These are phyloP conservation scores for Perca flavescens DNA, from an alignment of 2,113 vertebrate genomes.

Conservation along the genomic window DNA sequence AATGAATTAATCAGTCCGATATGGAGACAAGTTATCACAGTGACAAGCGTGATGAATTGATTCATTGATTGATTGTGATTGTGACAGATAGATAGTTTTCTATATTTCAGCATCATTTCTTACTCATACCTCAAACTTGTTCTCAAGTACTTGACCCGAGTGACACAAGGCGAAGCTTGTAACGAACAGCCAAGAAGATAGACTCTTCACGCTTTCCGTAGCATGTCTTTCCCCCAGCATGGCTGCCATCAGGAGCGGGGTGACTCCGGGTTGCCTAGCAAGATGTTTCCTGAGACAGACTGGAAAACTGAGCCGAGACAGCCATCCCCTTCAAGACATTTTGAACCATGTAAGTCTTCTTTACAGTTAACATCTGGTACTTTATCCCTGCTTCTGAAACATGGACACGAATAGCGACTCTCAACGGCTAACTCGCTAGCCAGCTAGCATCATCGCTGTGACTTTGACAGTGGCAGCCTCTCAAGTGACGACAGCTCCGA, in stretches of 20 bases:
- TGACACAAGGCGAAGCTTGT: neutral
- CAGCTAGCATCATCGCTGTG: constrained; percentile 57
- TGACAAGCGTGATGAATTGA: too few relatives aligned
- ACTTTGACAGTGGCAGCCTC: constrained; percentile 68
- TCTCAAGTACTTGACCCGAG: too few relatives aligned
- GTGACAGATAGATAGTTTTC: too few relatives aligned
- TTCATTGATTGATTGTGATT: too few relatives aligned
- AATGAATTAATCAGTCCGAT: too few relatives aligned
- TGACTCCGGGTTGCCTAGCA: constrained; percentile 69
- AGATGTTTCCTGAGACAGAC: constrained; percentile 74
- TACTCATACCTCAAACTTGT: too few relatives aligned
- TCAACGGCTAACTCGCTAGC: constrained; percentile 25
- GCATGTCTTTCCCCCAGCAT: constrained; percentile 55
- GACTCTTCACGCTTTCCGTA: constrained; percentile 67
- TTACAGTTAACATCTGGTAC: accelerated
- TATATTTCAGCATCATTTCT: too few relatives aligned
- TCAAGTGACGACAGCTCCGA: accelerated
- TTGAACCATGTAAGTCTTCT: constrained; percentile 69
- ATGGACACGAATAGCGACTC: neutral
- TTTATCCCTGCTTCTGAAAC: neutral
- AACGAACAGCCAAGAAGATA: neutral
- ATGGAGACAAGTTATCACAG: too few relatives aligned
- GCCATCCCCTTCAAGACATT: neutral
- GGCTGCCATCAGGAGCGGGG: constrained; percentile 80
- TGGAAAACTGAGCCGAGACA: constrained; percentile 43